Base-by-base conservation (phyloP, 1,140 invertebrate species). In the Proales similis region DNA sequence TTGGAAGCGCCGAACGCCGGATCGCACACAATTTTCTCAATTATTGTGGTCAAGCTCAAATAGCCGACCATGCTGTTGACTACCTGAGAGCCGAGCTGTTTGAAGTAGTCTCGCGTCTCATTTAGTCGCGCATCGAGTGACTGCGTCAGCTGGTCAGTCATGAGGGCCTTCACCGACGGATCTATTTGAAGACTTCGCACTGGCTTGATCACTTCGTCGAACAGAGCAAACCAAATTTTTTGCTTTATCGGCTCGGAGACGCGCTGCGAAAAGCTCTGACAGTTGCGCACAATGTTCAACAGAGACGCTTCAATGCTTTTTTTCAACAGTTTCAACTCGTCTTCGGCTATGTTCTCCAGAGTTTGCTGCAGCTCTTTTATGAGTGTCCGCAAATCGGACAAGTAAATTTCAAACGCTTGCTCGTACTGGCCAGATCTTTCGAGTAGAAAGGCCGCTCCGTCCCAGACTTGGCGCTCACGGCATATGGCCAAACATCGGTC, bases 1-100 rank as follows among this genome's bases (percentile, higher is more conserved):
- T 79, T 79, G 4, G 79, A 78, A 14, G 42, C 27, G 12, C 65
- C 45, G 39, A 29, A 46, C n/a, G 48, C 39, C 61, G 60, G 63
- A 64, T 73, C 73, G 65, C 76, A 71, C 66, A 79, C 70, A 11
- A 82, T 77, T 48, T 78, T 74, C 65, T 81, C 76, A 17, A 82
- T 67, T 45, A 82, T 77, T n/a, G 78, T 74, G 19, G 79, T 76
- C n/a, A 81, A 69, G 7, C 77, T 74, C 26, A 82, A 77, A 65
- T 81, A 79, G 42, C 79, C 78, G 74, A 81, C 81, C 79, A 82
- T 81, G 64, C 76, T 78, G 63, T 79, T 81, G 14, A 82, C 65
- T 4, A 82, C 70, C 68, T 80, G 76, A 38, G 76, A 74, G 4
- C 79, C 81, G 65, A 79, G 67, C 43, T 78, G 72, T 63, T 75